Evolutionary conservation across 2,113 vertebrate genomes (phyloP).

Genomic region (Pelecanus crispus): DNA sequence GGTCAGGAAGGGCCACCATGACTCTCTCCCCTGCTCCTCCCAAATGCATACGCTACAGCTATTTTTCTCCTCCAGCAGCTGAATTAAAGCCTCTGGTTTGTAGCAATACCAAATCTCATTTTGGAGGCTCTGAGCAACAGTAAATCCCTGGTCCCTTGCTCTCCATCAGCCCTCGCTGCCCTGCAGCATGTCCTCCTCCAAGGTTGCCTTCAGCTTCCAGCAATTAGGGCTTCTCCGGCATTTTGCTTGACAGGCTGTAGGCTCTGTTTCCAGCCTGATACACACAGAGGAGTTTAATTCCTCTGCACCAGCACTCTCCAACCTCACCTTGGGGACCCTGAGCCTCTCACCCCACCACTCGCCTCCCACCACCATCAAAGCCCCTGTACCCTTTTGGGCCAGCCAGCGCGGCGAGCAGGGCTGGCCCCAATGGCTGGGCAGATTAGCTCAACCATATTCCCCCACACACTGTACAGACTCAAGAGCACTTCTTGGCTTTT

Average conservation of each 20-base stretch:
- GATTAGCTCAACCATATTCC: background rate
- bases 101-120: conserved; percentile 2
- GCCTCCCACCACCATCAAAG: background rate
- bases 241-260: background rate
- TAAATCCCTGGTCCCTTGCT: conserved; percentile 38
- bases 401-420: fast-evolving
- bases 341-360: background rate
- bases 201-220: conserved; percentile 40
- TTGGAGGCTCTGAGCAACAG: conserved; percentile 17
- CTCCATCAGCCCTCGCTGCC: background rate
- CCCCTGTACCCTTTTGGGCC: background rate
- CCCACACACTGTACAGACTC: background rate
- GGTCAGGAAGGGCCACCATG: background rate
- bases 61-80: conserved; percentile 11
- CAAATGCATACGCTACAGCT: background rate
- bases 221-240: background rate
- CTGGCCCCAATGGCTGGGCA: fast-evolving
- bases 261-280: background rate
- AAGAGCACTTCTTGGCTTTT: background rate
- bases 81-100: conserved; percentile 28
- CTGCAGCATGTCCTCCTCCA: conserved; percentile 31
- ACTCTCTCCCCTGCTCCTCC: conserved; percentile 3
- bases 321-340: fast-evolving
- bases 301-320: background rate
- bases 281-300: background rate